Conservation (phyloP, 2,113 vertebrate genomes). For the Micromys minutus region DNA sequence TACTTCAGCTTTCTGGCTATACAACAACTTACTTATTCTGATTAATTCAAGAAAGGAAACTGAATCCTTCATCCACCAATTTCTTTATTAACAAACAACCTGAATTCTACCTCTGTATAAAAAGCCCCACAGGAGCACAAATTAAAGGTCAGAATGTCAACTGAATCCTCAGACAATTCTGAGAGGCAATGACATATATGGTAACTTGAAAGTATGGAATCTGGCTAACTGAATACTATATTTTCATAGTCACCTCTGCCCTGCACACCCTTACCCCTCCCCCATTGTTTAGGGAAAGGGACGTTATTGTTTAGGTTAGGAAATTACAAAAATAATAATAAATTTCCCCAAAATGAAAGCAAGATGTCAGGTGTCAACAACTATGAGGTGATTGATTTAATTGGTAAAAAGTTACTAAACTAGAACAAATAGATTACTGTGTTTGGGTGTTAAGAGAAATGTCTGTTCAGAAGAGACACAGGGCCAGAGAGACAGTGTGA, state of each 20-base stretch:
- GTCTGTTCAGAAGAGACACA: constrained; percentile 25
- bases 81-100: constrained; percentile 20
- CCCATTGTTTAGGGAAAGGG: not conserved
- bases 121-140: not conserved
- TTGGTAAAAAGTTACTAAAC: not conserved
- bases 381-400: not conserved
- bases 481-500: not conserved
- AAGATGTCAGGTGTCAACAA: not conserved
- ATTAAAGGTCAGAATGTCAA: constrained; percentile 1
- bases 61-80: not conserved
- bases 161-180: constrained; percentile 18
- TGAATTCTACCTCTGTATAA: not conserved
- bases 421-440: not conserved
- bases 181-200: not conserved
- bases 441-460: not conserved
- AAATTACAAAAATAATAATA: constrained; percentile 41
- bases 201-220: not conserved
- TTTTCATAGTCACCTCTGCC: not conserved
- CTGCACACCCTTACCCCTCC: not conserved
- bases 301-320: not conserved
- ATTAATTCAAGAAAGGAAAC: not conserved
- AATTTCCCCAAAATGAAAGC: not conserved
- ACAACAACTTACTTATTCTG: not conserved
- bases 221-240: not conserved
- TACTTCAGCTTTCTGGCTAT: not conserved